These are phyloP conservation scores for Syrmaticus mikado DNA, from an alignment of 2,113 vertebrate genomes.

Conservation along the genomic window DNA sequence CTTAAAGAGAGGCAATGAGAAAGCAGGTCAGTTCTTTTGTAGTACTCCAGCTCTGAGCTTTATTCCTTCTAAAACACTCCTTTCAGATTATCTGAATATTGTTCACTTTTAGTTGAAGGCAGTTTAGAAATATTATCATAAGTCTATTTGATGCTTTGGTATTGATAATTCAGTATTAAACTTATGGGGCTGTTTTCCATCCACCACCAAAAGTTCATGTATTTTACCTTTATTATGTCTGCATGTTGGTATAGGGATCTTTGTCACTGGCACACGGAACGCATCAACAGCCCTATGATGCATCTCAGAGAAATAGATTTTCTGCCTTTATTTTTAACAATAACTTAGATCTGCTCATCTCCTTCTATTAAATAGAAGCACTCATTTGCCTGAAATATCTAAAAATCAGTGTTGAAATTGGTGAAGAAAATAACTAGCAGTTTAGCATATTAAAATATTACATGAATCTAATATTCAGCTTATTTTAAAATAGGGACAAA, in stretches of 20 bases:
- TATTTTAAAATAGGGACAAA: not conserved
- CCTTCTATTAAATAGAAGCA: not conserved
- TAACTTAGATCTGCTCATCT: not conserved
- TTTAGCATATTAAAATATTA: not conserved
- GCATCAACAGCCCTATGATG: not conserved
- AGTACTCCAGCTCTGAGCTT: not conserved
- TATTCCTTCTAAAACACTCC: not conserved
- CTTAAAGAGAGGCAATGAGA: not conserved
- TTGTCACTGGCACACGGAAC: not conserved
- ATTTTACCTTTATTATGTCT: not conserved
- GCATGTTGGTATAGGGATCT: not conserved
- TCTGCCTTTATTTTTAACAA: not conserved
- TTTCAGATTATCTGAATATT: not conserved
- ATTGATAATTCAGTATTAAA: not conserved
- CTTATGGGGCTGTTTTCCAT: not conserved
- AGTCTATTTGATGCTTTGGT: not conserved
- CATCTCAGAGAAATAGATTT: not conserved
- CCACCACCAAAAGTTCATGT: not conserved
- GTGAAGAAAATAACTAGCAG: not conserved
- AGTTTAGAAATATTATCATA: not conserved
- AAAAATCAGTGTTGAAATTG: not conserved
- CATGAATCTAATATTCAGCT: not conserved
- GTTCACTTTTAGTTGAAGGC: not conserved
- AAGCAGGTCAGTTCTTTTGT: not conserved
- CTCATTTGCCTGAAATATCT: not conserved